Conservation (phyloP, 2,888 invertebrate species). For the Folsomia candida region DNA sequence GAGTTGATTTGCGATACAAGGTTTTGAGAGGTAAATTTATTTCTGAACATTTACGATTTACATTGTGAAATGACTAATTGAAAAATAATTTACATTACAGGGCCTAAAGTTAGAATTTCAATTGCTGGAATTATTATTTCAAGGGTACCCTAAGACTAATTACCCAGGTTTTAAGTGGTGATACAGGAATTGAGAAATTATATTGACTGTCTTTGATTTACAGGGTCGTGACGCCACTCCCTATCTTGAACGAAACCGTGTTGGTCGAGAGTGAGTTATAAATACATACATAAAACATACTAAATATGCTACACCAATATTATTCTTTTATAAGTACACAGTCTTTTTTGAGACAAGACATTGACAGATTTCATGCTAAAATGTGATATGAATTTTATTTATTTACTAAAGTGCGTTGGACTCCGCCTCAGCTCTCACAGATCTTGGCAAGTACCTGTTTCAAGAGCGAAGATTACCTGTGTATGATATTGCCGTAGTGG, state of each 20-base stretch:
- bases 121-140: slow-evolving; percentile 1
- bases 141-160: background rate
- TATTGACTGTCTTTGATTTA: no score
- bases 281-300: no score
- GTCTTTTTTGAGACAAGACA: no score
- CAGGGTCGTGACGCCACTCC: slow-evolving; percentile 93
- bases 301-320: no score
- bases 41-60: no score
- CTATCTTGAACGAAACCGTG: slow-evolving; percentile 87
- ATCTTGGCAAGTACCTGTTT: slow-evolving; percentile 96
- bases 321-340: no score
- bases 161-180: no score
- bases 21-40: slow-evolving; percentile 84
- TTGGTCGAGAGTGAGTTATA: slow-evolving; percentile 89
- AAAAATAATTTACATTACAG: slow-evolving; percentile 67
- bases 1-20: slow-evolving; percentile 88
- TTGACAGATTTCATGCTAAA: no score
- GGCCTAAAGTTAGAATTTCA: background rate
- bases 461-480: slow-evolving; percentile 89
- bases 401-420: no score
- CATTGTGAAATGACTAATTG: slow-evolving; percentile 93
- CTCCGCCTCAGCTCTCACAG: slow-evolving; percentile 89
- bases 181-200: no score
- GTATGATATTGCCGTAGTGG: slow-evolving; percentile 92
- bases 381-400: no score